phyloP scores from a whole-genome alignment of 2,888 invertebrate species.

The Orthosia incerta region DNA sequence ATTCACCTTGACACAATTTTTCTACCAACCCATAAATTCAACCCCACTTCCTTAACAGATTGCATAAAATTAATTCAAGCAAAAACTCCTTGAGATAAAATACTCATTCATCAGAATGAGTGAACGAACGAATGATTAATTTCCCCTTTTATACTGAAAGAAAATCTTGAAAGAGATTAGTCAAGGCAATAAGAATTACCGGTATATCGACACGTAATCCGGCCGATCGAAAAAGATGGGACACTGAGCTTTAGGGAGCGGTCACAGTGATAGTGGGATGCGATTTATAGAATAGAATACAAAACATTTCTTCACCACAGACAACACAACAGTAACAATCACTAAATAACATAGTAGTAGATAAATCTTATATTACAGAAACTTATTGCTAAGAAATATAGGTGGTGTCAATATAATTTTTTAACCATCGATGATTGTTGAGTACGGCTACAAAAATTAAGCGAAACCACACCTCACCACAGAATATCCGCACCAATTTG shows the following conservation, averaged over 20 bases:
- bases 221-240: constrained; percentile 55
- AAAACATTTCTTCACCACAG: too few species aligned
- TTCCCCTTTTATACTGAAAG: constrained; percentile 39
- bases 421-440: too few species aligned
- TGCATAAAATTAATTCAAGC: constrained; percentile 34
- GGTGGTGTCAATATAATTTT: too few species aligned
- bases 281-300: background rate
- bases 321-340: too few species aligned
- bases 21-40: background rate
- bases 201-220: constrained; percentile 58
- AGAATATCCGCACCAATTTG: too few species aligned
- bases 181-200: constrained; percentile 62
- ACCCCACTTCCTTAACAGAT: constrained; percentile 20
- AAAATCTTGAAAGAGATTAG: constrained; percentile 59
- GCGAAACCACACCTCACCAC: too few species aligned
- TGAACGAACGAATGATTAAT: constrained; percentile 54
- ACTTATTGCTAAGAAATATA: too few species aligned
- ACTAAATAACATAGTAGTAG: too few species aligned
- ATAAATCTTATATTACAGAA: too few species aligned
- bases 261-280: background rate
- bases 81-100: constrained; percentile 43
- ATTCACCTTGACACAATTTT: background rate
- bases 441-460: too few species aligned
- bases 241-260: constrained; percentile 33
- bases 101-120: constrained; percentile 51